Base-by-base conservation (phyloP, 2,113 vertebrate genomes). In the Cisticola juncidis region DNA sequence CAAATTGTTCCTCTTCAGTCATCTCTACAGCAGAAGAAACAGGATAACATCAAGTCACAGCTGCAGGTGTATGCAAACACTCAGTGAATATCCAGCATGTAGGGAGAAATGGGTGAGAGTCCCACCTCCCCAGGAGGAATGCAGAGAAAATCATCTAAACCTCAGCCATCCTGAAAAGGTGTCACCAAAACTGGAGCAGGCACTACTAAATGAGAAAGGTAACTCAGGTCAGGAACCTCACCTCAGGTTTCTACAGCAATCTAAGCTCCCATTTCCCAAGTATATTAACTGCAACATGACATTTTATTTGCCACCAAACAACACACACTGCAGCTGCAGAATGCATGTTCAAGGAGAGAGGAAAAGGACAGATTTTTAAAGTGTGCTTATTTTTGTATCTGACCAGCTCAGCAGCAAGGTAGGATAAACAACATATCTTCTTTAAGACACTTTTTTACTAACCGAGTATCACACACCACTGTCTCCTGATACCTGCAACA, bases 1-100 rank as follows among this genome's bases (percentile, higher is more conserved):
- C 98, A 98, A 99, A 97, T 97, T 99, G 99, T 92, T 99, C 99
- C 57, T 99, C 99, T 97, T 99, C 99, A 11, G 98, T 99, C 99
- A 99, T 99, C 65, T 99, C 99, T 99, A 90, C 48, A 89, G 73
- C 28, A 83, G 62, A 81, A 76, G 93, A 81, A 86, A 89, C 56
- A 81, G 44, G 25, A 35, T 28, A 93, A 88, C 2, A 17, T 74
- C 64, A 96, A 88, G 38, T 65, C 74, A 74, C 76, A 88, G 82
- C 50, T 88, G 80, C 56, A 81, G 58, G 31, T 72, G 36, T 38
- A 69, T 11, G 21, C 33, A 71, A 85, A 79, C 47, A 86, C 21
- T 26, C 51, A 50, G 14, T 5, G 1, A 18, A 69, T 12, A 90
- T 31, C 42, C 73, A 81, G 4, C 23, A 12, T 8, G 17, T 21